Conservation (phyloP, 1,140 invertebrate genomes). For the Drosophila santomea region DNA sequence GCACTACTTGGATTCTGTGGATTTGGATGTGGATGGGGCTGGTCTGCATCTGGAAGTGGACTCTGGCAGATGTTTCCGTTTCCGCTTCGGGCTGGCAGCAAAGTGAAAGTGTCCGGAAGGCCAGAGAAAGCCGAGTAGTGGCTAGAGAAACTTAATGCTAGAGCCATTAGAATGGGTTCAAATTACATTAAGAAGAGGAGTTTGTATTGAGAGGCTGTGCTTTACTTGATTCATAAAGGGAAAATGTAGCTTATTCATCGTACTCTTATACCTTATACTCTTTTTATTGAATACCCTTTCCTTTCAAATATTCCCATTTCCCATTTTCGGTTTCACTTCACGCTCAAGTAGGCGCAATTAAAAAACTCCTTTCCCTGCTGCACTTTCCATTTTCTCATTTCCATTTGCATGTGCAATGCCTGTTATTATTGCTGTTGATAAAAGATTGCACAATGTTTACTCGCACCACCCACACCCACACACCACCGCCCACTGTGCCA, state of each 20-base stretch:
- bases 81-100: constrained; percentile 15
- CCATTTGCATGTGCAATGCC: constrained; percentile 52
- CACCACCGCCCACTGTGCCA: too few relatives aligned
- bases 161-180: constrained; percentile 17
- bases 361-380: constrained; percentile 20
- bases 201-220: background rate
- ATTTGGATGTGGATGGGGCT: background rate
- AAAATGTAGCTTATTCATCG: too few relatives aligned
- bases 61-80: constrained; percentile 55
- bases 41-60: constrained; percentile 29
- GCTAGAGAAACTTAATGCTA: constrained; percentile 23
- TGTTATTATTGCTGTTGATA: constrained; percentile 75
- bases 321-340: constrained; percentile 18
- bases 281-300: background rate
- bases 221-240: background rate
- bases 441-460: constrained; percentile 77
- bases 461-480: constrained; percentile 13
- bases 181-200: background rate
- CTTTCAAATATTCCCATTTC: constrained; percentile 1
- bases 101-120: constrained; percentile 49
- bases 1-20: constrained; percentile 15
- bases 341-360: constrained; percentile 57
- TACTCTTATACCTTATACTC: too few relatives aligned
- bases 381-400: constrained; percentile 15
- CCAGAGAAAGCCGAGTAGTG: constrained; percentile 4